phyloP scores from a whole-genome alignment of 2,113 vertebrate genomes.

The Amblyornis subalaris region DNA sequence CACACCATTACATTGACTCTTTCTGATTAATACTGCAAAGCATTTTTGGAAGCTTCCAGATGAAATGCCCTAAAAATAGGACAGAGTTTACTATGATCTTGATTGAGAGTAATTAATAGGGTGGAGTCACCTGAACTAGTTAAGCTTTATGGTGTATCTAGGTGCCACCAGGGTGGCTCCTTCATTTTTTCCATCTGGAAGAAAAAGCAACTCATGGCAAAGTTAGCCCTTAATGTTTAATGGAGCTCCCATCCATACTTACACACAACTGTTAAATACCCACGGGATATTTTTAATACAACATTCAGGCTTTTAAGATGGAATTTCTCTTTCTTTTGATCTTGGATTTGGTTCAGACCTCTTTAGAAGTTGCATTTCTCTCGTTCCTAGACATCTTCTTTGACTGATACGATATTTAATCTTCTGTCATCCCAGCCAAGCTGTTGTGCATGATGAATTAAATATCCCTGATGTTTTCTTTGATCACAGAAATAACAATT shows the following conservation, averaged over 20 bases:
- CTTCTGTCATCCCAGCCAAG: not conserved
- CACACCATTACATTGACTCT: not conserved
- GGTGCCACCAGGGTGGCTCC: not conserved
- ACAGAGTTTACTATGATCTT: not conserved
- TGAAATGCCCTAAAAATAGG: not conserved
- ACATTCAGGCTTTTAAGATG: not conserved
- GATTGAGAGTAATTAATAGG: not conserved
- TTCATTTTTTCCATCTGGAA: not conserved
- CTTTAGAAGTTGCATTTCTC: not conserved
- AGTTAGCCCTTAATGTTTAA: not conserved
- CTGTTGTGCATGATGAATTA: not conserved
- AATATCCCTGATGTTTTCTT: slow-evolving; percentile 23
- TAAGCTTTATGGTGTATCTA: not conserved
- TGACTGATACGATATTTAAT: not conserved
- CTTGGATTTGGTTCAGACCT: slow-evolving; percentile 25
- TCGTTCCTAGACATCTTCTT: not conserved
- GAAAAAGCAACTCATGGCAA: not conserved
- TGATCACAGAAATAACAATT: slow-evolving; percentile 40
- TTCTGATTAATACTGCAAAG: not conserved
- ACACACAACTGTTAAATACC: not conserved
- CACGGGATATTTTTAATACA: not conserved
- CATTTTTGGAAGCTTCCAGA: not conserved
- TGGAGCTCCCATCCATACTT: not conserved
- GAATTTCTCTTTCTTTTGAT: slow-evolving; percentile 28
- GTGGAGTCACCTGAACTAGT: not conserved